Conservation (phyloP, 30 jellyfish, hydroid and myxozoan species). For the Turritopsis rubra region DNA sequence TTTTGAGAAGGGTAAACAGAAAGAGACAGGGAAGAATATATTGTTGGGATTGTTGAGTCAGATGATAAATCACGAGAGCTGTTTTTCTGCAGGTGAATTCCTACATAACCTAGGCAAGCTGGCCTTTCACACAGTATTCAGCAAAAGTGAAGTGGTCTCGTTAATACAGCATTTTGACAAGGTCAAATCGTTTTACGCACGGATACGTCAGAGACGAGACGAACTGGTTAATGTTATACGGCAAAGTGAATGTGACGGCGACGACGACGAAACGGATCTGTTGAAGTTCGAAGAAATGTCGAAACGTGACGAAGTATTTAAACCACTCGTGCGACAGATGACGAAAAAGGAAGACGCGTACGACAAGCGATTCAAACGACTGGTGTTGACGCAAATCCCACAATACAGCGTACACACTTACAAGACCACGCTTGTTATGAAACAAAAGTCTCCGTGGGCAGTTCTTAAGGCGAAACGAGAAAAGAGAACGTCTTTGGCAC, state of each 20-base stretch:
- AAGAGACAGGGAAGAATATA: too few relatives aligned
- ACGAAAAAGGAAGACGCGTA: constrained; percentile 8
- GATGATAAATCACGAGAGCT: too few relatives aligned
- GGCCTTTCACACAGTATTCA: constrained; percentile 11
- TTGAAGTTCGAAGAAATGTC: constrained; percentile 12
- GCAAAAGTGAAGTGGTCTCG: constrained; percentile 12
- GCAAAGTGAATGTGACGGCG: neutral
- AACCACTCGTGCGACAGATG: neutral
- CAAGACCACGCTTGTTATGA: constrained; percentile 10
- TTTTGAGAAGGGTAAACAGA: too few relatives aligned
- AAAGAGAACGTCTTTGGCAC: neutral
- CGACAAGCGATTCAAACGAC: constrained; percentile 22
- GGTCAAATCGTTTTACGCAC: constrained; percentile 22
- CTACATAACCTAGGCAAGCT: constrained; percentile 5
- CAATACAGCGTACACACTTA: constrained; percentile 32
- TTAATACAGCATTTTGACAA: constrained; percentile 19
- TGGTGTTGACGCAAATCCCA: constrained; percentile 21
- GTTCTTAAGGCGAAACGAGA: neutral
- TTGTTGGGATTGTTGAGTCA: too few relatives aligned
- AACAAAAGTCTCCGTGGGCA: constrained; percentile 38
- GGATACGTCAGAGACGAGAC: constrained; percentile 21
- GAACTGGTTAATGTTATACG: constrained; percentile 9
- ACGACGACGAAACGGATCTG: neutral
- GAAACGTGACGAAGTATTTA: constrained; percentile 9
- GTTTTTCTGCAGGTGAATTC: constrained; percentile 20